Percentiles rank a stretch among this genome's conserved stretches.
phyloP scores from a whole-genome alignment of 2,888 invertebrate species.

The Ommatoiulus sabulosus region DNA sequence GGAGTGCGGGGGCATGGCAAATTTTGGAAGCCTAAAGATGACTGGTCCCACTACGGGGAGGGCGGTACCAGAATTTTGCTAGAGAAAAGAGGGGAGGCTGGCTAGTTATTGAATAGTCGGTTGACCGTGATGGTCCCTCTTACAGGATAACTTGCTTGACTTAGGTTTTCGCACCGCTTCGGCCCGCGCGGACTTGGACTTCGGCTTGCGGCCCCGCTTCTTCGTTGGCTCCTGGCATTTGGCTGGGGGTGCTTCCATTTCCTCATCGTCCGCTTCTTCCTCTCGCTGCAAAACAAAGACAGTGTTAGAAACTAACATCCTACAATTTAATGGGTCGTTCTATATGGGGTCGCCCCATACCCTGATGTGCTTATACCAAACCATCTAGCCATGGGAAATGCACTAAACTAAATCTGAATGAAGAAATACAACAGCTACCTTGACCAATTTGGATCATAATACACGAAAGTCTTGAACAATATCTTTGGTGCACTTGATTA shows the following conservation, averaged over 20 bases:
- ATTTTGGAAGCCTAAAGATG: constrained; percentile 25
- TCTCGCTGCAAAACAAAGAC: neutral
- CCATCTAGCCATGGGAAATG: too few relatives aligned
- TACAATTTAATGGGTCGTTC: too few relatives aligned
- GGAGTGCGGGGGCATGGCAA: neutral
- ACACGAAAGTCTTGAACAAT: too few relatives aligned
- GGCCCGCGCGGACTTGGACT: constrained; percentile 71
- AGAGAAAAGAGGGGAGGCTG: neutral
- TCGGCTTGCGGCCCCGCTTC: constrained; percentile 76
- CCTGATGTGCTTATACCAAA: too few relatives aligned
- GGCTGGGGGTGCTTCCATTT: constrained; percentile 17
- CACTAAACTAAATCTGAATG: too few relatives aligned
- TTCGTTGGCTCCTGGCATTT: constrained; percentile 70
- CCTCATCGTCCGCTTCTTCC: constrained; percentile 32
- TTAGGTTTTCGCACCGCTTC: constrained; percentile 70
- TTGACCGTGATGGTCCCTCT: constrained; percentile 66
- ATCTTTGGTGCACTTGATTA: too few relatives aligned
- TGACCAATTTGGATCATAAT: too few relatives aligned
- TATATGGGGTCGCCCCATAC: too few relatives aligned
- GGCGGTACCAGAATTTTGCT: constrained; percentile 16
- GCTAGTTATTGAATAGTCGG: constrained; percentile 62
- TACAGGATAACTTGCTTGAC: constrained; percentile 69
- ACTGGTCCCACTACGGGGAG: constrained; percentile 29
- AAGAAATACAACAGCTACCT: too few relatives aligned
- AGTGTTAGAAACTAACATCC: too few relatives aligned